Evolutionary conservation across 2,888 invertebrate genomes (phyloP).

Genomic region (Sphinx pinastri): DNA sequence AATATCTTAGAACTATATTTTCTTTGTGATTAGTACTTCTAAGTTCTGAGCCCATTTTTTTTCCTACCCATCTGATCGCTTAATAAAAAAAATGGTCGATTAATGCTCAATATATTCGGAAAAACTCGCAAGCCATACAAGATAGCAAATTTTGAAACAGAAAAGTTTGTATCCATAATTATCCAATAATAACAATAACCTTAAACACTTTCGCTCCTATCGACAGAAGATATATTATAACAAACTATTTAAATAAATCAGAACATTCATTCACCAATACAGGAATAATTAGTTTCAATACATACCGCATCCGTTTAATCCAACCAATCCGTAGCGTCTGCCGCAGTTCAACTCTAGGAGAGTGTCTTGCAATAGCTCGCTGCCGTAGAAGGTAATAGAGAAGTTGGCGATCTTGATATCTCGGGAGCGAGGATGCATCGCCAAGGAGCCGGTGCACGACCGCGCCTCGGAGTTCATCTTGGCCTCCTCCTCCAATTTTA

Average conservation of each 20-base stretch:
- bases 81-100: background rate
- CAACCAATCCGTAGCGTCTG: conserved; percentile 97
- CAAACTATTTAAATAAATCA: too few species aligned
- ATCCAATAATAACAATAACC: too few species aligned
- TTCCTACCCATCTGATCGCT: background rate
- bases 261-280: too few species aligned
- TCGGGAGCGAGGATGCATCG: conserved; percentile 97
- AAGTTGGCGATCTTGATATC: conserved; percentile 98
- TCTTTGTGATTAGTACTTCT: too few species aligned
- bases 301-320: conserved; percentile 98
- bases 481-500: conserved; percentile 95
- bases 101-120: background rate
- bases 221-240: too few species aligned
- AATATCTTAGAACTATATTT: too few species aligned
- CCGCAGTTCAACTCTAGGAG: conserved; percentile 98
- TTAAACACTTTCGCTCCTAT: too few species aligned
- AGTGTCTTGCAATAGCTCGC: conserved; percentile 97
- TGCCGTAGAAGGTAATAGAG: conserved; percentile 99
- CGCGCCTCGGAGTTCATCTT: conserved; percentile 96
- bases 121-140: background rate
- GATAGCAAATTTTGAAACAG: background rate
- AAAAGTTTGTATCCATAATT: too few species aligned
- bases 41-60: too few species aligned
- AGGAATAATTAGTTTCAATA: conserved; percentile 33
- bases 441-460: conserved; percentile 96